phyloP scores from a whole-genome alignment of 1,140 invertebrate species.

The Drosophila teissieri region DNA sequence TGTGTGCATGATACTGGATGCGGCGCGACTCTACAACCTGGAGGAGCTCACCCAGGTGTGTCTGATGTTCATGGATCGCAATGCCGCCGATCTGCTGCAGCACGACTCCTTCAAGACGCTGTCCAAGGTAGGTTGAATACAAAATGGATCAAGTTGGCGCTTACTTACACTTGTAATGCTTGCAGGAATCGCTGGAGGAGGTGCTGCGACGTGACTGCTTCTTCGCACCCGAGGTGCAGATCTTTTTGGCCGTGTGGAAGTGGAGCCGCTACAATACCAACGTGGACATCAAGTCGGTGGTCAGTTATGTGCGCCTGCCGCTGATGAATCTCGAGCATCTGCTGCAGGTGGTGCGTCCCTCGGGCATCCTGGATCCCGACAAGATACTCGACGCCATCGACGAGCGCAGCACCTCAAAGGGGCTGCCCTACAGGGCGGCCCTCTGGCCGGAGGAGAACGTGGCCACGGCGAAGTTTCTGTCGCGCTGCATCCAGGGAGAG shows the following conservation, averaged over 20 bases:
- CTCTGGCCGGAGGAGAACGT: slow-evolving; percentile 96
- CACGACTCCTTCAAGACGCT: slow-evolving; percentile 94
- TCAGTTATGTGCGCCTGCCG: slow-evolving; percentile 91
- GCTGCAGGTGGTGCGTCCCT: slow-evolving; percentile 93
- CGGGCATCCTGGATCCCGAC: slow-evolving; percentile 93
- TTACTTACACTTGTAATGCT: background rate
- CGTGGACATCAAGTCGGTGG: slow-evolving; percentile 86
- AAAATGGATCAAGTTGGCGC: background rate
- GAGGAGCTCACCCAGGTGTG: slow-evolving; percentile 88
- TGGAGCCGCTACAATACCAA: slow-evolving; percentile 93
- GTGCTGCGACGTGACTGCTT: slow-evolving; percentile 97
- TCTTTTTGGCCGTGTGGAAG: slow-evolving; percentile 94
- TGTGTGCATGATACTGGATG: slow-evolving; percentile 96
- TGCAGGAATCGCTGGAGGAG: slow-evolving; percentile 90
- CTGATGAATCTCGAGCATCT: slow-evolving; percentile 94
- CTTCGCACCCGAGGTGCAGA: slow-evolving; percentile 97
- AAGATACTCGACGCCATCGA: slow-evolving; percentile 97
- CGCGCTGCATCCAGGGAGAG: slow-evolving; percentile 94
- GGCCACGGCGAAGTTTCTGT: slow-evolving; percentile 90
- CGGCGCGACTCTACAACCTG: slow-evolving; percentile 89
- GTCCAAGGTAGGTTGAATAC: slow-evolving; percentile 88
- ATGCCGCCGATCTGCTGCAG: slow-evolving; percentile 93
- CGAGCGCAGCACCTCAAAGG: slow-evolving; percentile 90
- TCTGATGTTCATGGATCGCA: slow-evolving; percentile 93
- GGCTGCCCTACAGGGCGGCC: slow-evolving; percentile 92